Evolutionary conservation across 2,888 invertebrate species (phyloP).

Genomic region (Lepidonotus clava): DNA sequence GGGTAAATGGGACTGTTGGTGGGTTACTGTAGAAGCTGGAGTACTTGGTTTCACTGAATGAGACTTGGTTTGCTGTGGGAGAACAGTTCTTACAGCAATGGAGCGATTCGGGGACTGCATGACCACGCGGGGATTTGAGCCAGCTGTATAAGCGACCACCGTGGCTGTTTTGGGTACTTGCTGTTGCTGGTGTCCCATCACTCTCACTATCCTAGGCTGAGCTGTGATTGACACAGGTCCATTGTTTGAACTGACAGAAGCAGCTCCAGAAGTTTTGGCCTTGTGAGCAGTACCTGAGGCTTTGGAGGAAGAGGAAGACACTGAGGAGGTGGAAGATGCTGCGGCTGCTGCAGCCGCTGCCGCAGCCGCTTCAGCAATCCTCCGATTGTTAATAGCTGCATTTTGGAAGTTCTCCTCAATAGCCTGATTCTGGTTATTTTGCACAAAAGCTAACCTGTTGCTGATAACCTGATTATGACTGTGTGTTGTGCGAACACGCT

Average conservation of each 20-base stretch:
- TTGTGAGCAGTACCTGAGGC: neutral
- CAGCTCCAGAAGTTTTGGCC: neutral
- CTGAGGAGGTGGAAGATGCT: neutral
- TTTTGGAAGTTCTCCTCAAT: slow-evolving; percentile 64
- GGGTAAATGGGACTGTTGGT: neutral
- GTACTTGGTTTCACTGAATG: too few species aligned
- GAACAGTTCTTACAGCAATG: neutral
- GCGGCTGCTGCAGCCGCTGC: neutral
- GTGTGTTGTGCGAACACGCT: neutral
- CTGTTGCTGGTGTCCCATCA: neutral
- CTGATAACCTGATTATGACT: slow-evolving; percentile 22
- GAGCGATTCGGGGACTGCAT: neutral
- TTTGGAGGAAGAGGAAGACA: neutral
- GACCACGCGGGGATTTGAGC: neutral
- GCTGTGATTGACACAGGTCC: neutral
- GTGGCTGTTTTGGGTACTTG: too few species aligned
- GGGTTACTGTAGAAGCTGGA: too few species aligned
- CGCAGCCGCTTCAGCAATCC: slow-evolving; percentile 12
- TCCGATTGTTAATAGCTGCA: slow-evolving; percentile 49
- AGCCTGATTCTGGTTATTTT: slow-evolving; percentile 62
- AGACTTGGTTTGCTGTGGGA: neutral
- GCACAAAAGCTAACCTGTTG: slow-evolving; percentile 59
- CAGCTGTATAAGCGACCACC: neutral
- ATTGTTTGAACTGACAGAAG: neutral
- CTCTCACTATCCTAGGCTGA: neutral